Evolutionary conservation across 2,113 vertebrate genomes (phyloP).

Genomic region (rabbit (Oryctolagus cuniculus)): DNA sequence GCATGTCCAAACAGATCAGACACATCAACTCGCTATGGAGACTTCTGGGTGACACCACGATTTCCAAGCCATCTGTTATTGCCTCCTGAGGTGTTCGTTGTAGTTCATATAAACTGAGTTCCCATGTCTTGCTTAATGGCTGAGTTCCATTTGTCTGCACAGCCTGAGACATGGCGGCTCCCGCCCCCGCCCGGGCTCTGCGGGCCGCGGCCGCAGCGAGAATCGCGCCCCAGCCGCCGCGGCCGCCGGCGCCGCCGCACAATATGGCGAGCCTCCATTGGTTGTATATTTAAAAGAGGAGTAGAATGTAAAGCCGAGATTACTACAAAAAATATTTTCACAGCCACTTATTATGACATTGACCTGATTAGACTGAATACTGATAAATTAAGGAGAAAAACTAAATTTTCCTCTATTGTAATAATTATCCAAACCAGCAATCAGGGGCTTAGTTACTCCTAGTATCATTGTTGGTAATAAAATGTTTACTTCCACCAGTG

Average conservation of each 20-base stretch:
- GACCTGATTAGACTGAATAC: neutral
- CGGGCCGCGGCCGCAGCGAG: conserved; percentile 61
- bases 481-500: neutral
- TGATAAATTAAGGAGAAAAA: conserved; percentile 45
- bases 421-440: conserved; percentile 20
- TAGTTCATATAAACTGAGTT: conserved; percentile 97
- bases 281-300: conserved; percentile 19
- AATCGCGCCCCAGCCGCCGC: conserved; percentile 41
- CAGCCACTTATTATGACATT: neutral
- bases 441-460: neutral
- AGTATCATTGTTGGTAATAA: conserved; percentile 21
- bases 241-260: conserved; percentile 80
- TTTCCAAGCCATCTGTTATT: conserved; percentile 98
- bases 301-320: neutral
- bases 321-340: conserved; percentile 53
- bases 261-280: conserved; percentile 94
- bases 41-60: conserved; percentile 97
- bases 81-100: conserved; percentile 99
- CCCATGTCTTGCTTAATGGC: conserved; percentile 99
- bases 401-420: neutral
- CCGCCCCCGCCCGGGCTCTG: conserved; percentile 49
- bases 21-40: conserved; percentile 99
- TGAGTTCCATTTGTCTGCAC: conserved; percentile 98
- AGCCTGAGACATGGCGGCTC: conserved; percentile 94
- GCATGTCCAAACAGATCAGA: conserved; percentile 98